Evolutionary conservation across 2,113 vertebrate species (phyloP).

Genomic region (Macroglossus sobrinus): DNA sequence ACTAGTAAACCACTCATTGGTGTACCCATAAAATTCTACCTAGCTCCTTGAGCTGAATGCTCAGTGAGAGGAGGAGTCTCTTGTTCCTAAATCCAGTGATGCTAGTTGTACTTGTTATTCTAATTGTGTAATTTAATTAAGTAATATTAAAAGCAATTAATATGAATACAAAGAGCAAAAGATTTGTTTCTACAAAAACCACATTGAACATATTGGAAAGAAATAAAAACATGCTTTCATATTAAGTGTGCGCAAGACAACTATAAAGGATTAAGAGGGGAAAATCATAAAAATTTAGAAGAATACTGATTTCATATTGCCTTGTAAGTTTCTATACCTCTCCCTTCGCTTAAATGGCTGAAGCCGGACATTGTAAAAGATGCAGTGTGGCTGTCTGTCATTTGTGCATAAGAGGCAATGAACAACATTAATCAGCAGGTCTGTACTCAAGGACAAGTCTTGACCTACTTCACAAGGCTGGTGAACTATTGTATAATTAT

Average conservation of each 20-base stretch:
- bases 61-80: not conserved
- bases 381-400: not conserved
- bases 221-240: not conserved
- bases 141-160: not conserved
- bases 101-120: not conserved
- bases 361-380: not conserved
- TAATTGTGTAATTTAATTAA: not conserved
- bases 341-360: not conserved
- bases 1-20: not conserved
- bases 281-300: not conserved
- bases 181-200: not conserved
- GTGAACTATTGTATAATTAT: not conserved
- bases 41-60: fast-evolving
- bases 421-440: not conserved
- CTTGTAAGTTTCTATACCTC: not conserved
- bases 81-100: not conserved
- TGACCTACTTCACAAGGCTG: not conserved
- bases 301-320: not conserved
- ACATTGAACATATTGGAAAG: not conserved
- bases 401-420: not conserved
- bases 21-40: not conserved
- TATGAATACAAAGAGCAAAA: not conserved
- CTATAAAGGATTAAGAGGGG: not conserved
- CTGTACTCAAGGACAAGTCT: not conserved
- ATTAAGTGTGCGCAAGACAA: not conserved